Evolutionary conservation across 2,797 vertebrate species (phyloP).

Genomic region (Helarctos malayanus): DNA sequence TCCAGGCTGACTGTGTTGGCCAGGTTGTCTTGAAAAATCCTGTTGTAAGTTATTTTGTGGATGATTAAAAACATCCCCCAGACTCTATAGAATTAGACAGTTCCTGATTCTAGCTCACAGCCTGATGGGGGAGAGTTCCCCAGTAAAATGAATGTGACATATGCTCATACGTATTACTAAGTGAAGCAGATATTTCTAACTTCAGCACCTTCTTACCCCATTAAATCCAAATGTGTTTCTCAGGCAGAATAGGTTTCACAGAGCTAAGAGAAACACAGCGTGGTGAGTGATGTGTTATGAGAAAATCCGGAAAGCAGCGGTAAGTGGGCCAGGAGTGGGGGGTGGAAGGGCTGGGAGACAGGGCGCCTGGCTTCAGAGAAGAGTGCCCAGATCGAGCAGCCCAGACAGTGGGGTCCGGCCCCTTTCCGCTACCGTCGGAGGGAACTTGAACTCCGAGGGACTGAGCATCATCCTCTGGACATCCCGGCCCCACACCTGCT

Average conservation of each 20-base stretch:
- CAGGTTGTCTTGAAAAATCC: background rate
- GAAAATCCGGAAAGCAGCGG: background rate
- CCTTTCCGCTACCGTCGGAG: rapidly evolving
- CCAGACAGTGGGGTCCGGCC: background rate
- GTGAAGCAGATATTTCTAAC: conserved; percentile 68
- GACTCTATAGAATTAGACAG: conserved; percentile 20
- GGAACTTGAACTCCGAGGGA: background rate
- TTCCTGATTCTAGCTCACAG: background rate
- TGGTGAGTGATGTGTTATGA: background rate
- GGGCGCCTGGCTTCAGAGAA: background rate
- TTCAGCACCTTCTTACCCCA: conserved; percentile 65
- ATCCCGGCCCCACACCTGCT: background rate
- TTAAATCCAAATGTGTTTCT: conserved; percentile 57
- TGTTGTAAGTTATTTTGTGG: conserved; percentile 8
- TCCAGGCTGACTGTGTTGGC: background rate
- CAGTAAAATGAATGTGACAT: background rate
- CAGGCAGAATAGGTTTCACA: background rate
- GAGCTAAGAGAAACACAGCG: conserved; percentile 11
- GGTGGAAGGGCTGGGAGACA: background rate
- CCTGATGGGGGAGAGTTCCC: background rate
- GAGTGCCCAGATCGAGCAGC: background rate
- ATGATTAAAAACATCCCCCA: background rate
- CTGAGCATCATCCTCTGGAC: background rate
- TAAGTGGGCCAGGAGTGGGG: background rate
- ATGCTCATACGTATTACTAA: conserved; percentile 10